Base-by-base conservation (phyloP, 2,888 invertebrate species). In the Steinernema carpocapsae region DNA sequence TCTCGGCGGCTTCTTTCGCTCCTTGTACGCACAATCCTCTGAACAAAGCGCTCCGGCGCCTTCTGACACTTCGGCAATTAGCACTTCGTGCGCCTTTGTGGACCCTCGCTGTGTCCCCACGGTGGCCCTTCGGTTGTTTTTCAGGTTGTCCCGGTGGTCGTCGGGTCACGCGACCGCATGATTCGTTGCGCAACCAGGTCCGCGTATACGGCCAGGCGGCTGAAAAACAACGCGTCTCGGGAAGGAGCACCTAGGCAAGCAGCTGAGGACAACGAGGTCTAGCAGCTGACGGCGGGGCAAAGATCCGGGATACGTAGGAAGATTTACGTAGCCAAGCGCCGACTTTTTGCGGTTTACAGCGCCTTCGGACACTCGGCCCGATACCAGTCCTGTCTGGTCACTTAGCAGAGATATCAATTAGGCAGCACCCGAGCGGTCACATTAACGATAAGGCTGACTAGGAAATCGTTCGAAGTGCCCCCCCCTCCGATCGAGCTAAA, bases 71-170 rank as follows among this genome's bases (percentile, higher is more conserved):
- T 10, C 37, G 32, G 1, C 64, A 22, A 32, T 64, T 64, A 64
- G 64, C 64, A 64, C 64, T 29, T 64, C 37, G 64, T n/a, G 64
- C 3, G 2, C 56, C 26, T 26, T 26, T 19, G 24, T 56, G 24
- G 56, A 14, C 26, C 24, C 14, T 24, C 2, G 22, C 24, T 24
- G 56, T 56, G 56, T 56, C 56, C 56, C 56, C 56, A 17, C 22
- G 10, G 12, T 29, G 32, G 32, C 64, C 32, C 64, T n/a, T 64
- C 64, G 64, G 26, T 64, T 64, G 64, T 64, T 64, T 64, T 64
- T 32, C 64, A 64, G 64, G 64, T 64, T 64, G 64, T 64, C 64
- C 64, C 64, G 64, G 64, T 64, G 64, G 64, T 64, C 64, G 64
- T 64, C 64, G 64, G 64, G 64, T 64, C 64, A 64, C 64, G 64